These are phyloP conservation scores for Benthosema pterotum DNA, from an alignment of 2,797 vertebrate species.

Conservation along the genomic window DNA sequence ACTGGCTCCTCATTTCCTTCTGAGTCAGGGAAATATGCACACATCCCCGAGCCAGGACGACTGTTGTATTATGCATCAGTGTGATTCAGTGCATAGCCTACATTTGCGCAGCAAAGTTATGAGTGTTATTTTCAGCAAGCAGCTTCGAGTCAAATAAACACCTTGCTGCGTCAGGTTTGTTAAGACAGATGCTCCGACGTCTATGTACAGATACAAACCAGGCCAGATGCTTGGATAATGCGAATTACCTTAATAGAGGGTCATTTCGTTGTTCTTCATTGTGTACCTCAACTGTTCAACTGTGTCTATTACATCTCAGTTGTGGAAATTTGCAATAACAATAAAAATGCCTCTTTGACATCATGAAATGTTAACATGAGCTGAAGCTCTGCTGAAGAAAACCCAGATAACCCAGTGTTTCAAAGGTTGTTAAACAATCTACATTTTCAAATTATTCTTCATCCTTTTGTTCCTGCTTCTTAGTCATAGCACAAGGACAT, in stretches of 20 bases:
- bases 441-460: slow-evolving; percentile 6
- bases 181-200: slow-evolving; percentile 38
- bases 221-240: slow-evolving; percentile 30
- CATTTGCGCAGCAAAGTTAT: too few relatives aligned
- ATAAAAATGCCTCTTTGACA: slow-evolving; percentile 48
- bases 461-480: slow-evolving; percentile 12
- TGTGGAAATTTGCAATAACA: slow-evolving; percentile 54
- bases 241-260: slow-evolving; percentile 16
- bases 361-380: slow-evolving; percentile 58
- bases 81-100: slow-evolving; percentile 42
- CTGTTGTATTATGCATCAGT: slow-evolving; percentile 40
- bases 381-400: slow-evolving; percentile 37
- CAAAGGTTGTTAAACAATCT: background rate
- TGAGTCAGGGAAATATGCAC: slow-evolving; percentile 68
- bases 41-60: slow-evolving; percentile 28
- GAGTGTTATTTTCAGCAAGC: too few relatives aligned
- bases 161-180: background rate
- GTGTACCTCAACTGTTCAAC: slow-evolving; percentile 34
- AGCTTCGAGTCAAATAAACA: background rate
- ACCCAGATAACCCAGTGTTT: slow-evolving; percentile 6
- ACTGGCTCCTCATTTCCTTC: slow-evolving; percentile 58
- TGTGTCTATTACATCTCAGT: slow-evolving; percentile 56
- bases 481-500: slow-evolving; percentile 5
- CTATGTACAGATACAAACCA: slow-evolving; percentile 22
- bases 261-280: slow-evolving; percentile 23